phyloP scores from a whole-genome alignment of 2,113 vertebrate genomes.

The Cheilinus undulatus region DNA sequence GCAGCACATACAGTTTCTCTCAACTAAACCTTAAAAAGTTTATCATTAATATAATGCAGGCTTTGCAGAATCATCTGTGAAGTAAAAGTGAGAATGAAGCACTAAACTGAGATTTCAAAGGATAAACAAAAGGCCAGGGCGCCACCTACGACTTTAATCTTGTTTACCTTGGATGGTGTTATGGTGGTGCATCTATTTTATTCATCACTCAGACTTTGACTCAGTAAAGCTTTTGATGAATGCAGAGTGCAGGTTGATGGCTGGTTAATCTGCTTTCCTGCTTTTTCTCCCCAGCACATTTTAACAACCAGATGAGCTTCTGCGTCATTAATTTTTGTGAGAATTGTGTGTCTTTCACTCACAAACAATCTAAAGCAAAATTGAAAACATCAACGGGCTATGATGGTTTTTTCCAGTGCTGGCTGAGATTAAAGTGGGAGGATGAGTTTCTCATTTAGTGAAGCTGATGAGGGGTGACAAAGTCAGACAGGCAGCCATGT shows the following conservation, averaged over 20 bases:
- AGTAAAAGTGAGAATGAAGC: neutral
- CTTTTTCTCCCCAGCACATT: neutral
- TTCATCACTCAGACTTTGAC: slow-evolving; percentile 1
- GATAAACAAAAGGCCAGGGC: slow-evolving; percentile 9
- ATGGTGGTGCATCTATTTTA: neutral
- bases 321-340: neutral
- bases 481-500: slow-evolving; percentile 11
- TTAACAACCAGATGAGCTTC: neutral
- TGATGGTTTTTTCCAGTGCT: neutral
- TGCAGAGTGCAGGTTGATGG: neutral
- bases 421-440: slow-evolving; percentile 14
- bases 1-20: no score
- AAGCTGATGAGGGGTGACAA: slow-evolving; percentile 19
- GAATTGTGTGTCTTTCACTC: neutral
- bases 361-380: neutral
- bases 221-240: slow-evolving; percentile 1
- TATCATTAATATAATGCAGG: no score
- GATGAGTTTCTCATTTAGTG: neutral
- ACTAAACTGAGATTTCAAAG: slow-evolving; percentile 11
- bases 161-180: neutral
- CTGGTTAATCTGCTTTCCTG: neutral
- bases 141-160: slow-evolving; percentile 33
- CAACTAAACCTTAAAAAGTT: no score
- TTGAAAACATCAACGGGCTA: neutral
- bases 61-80: neutral